Conservation (phyloP, 1,140 invertebrate species). For the Metaphire vulgaris region DNA sequence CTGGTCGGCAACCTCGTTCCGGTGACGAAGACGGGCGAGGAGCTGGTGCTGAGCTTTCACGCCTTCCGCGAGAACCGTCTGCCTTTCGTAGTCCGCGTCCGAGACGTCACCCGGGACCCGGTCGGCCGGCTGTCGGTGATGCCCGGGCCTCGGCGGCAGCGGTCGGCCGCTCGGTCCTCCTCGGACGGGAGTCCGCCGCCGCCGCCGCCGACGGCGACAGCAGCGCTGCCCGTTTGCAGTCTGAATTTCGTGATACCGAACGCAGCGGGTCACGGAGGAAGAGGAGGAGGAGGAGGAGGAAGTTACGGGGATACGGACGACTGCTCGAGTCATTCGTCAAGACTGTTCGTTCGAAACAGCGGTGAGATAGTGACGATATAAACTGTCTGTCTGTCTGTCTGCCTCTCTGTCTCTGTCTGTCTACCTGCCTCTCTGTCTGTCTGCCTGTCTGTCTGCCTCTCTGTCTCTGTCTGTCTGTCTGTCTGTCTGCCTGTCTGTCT, state of each 20-base stretch:
- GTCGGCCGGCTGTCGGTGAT: constrained; percentile 93
- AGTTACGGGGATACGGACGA: no score
- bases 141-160: constrained; percentile 84
- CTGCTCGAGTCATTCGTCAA: constrained; percentile 3
- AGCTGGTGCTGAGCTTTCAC: constrained; percentile 85
- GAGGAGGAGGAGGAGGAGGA: no score
- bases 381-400: no score
- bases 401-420: no score
- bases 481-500: no score
- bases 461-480: no score
- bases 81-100: constrained; percentile 85
- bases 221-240: constrained; percentile 91
- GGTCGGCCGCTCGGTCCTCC: no score
- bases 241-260: constrained; percentile 87
- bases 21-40: constrained; percentile 96
- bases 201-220: constrained; percentile 74
- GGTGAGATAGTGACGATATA: no score
- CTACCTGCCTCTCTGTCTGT: no score
- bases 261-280: background rate
- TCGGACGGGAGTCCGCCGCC: no score
- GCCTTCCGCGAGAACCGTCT: constrained; percentile 97
- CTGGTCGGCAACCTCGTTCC: constrained; percentile 96
- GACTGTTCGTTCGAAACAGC: constrained; percentile 12
- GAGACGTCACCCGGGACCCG: constrained; percentile 83
- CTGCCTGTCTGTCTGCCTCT: no score